These are phyloP conservation scores for Gavia stellata DNA, from an alignment of 2,113 vertebrate species.

Conservation along the genomic window DNA sequence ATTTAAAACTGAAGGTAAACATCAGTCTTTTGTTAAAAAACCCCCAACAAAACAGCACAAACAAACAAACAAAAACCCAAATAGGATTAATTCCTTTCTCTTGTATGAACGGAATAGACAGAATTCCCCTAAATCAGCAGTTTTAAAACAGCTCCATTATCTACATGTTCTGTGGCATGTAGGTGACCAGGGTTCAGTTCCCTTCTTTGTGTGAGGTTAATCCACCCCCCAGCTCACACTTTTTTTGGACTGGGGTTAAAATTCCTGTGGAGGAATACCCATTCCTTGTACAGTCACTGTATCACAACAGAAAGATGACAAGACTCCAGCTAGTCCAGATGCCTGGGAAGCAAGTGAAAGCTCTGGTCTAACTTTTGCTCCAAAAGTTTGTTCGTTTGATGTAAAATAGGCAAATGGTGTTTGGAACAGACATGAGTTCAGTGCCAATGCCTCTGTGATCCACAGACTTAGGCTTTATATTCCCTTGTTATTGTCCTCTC, in stretches of 20 bases:
- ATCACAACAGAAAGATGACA: neutral
- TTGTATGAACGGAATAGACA: neutral
- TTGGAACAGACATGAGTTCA: neutral
- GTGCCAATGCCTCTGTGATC: neutral
- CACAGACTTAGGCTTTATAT: neutral
- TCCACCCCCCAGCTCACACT: neutral
- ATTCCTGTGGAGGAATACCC: neutral
- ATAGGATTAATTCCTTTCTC: neutral
- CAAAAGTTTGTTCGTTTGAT: neutral
- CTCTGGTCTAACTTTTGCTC: neutral
- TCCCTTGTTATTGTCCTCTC: neutral
- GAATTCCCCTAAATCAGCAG: neutral
- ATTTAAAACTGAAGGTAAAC: neutral
- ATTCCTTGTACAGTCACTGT: neutral
- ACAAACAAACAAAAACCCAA: neutral
- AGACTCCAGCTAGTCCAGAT: neutral
- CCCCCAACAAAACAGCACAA: neutral
- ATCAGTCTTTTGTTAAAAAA: neutral
- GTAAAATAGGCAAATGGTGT: neutral
- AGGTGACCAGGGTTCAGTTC: neutral
- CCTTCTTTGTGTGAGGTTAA: neutral
- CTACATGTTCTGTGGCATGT: neutral
- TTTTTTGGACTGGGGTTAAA: neutral
- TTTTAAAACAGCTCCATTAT: neutral
- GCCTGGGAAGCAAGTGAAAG: neutral